phyloP scores from a whole-genome alignment of 2,888 invertebrate species.

The Nomada ferruginata region DNA sequence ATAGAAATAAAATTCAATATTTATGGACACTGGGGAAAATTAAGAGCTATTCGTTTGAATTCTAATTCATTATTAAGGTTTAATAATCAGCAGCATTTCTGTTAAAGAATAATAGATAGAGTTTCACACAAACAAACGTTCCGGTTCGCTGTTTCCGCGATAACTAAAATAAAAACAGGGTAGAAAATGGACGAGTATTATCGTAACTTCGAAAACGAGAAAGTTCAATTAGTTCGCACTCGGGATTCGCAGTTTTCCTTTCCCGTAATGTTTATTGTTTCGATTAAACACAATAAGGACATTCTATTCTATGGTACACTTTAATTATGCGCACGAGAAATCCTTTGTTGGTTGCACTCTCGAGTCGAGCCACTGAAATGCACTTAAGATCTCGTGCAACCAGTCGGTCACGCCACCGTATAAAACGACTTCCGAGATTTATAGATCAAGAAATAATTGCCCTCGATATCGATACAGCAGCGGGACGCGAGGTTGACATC shows the following conservation, averaged over 20 bases:
- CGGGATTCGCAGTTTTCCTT: not conserved
- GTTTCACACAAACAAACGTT: too few species aligned
- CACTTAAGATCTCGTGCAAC: constrained; percentile 48
- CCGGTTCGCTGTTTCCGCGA: not conserved
- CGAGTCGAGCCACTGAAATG: constrained; percentile 45
- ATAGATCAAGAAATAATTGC: constrained; percentile 61
- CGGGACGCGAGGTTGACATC: constrained; percentile 32
- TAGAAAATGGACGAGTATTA: not conserved
- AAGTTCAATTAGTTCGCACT: not conserved
- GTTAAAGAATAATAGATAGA: too few species aligned
- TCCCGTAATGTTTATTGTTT: constrained; percentile 32
- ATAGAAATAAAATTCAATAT: too few species aligned
- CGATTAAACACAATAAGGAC: constrained; percentile 17
- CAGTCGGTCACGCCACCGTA: constrained; percentile 54
- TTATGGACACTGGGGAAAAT: too few species aligned
- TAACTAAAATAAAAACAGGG: not conserved
- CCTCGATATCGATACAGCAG: constrained; percentile 36
- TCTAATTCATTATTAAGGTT: too few species aligned
- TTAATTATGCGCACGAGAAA: constrained; percentile 31
- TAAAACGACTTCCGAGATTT: constrained; percentile 55
- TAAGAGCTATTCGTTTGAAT: too few species aligned
- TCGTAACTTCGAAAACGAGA: not conserved
- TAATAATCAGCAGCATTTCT: too few species aligned
- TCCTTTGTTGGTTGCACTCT: not conserved
- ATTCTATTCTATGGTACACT: not conserved